phyloP scores from a whole-genome alignment of 2,797 vertebrate genomes.

The Argyrosomus regius region DNA sequence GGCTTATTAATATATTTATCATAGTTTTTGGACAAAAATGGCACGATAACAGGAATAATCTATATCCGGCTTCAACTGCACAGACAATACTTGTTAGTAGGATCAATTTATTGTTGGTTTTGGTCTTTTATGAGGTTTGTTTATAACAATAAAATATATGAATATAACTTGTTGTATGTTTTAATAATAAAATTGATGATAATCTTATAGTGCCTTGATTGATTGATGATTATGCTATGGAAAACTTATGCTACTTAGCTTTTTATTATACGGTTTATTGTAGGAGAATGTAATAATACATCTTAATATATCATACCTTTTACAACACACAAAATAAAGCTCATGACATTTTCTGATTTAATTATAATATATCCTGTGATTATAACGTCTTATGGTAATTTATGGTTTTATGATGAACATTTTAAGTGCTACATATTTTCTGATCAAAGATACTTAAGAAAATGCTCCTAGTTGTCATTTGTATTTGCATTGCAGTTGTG shows the following conservation, averaged over 20 bases:
- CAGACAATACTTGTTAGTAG: no score
- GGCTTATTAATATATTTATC: neutral
- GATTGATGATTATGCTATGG: neutral
- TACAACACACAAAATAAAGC: neutral
- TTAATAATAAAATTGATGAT: no score
- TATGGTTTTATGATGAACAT: neutral
- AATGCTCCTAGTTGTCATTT: neutral
- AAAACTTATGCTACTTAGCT: neutral
- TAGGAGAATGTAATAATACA: neutral
- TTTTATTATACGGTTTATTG: neutral
- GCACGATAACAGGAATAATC: neutral
- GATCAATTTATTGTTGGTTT: neutral
- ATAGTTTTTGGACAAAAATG: neutral
- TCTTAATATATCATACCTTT: neutral
- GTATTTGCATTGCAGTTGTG: conserved; percentile 19
- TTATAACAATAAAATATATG: no score
- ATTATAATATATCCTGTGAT: neutral
- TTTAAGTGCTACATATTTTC: conserved; percentile 4
- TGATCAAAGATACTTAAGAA: neutral
- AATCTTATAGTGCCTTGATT: neutral
- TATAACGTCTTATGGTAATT: neutral
- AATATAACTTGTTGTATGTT: no score
- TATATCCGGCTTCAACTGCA: neutral
- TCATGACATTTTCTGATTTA: neutral
- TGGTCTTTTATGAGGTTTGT: neutral